Evolutionary conservation across 2,888 invertebrate species (phyloP).

Genomic region (Amphipyra berbera): DNA sequence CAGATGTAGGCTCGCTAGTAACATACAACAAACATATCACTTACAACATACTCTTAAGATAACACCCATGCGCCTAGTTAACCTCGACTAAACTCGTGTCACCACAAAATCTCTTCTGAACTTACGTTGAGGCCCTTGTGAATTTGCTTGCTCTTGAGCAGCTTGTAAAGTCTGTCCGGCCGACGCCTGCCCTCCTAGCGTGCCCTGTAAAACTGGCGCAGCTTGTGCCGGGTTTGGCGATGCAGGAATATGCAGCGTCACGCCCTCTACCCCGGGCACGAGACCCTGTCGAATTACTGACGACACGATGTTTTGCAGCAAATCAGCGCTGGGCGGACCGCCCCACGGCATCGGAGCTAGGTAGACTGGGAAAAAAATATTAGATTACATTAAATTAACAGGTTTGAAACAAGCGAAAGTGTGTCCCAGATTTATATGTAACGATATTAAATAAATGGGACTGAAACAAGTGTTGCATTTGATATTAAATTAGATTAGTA

Average conservation of each 20-base stretch:
- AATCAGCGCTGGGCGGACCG: conserved; percentile 67
- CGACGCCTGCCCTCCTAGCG: conserved; percentile 2
- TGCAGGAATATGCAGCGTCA: conserved; percentile 58
- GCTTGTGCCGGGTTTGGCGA: not conserved
- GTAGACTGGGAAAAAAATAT: conserved; percentile 58
- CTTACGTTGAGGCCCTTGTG: conserved; percentile 25
- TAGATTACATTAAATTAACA: not conserved
- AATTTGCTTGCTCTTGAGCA: not conserved
- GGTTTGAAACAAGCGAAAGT: too few relatives aligned
- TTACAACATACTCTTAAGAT: not conserved
- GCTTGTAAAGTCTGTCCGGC: not conserved
- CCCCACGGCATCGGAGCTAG: conserved; percentile 71
- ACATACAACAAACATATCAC: conserved; percentile 4
- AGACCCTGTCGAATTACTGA: conserved; percentile 73
- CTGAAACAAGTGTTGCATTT: too few relatives aligned
- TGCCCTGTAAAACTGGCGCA: conserved; percentile 5
- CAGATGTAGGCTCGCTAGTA: conserved; percentile 61
- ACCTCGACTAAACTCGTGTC: too few relatives aligned
- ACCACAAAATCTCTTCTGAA: not conserved
- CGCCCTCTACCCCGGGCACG: conserved; percentile 68
- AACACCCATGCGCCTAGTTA: too few relatives aligned
- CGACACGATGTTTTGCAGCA: conserved; percentile 74
- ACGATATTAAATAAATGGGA: too few relatives aligned
- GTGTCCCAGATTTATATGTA: too few relatives aligned
- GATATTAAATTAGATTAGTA: too few relatives aligned